Conservation (phyloP, 2,797 vertebrate genomes). For the Mionectes olivaceus region DNA sequence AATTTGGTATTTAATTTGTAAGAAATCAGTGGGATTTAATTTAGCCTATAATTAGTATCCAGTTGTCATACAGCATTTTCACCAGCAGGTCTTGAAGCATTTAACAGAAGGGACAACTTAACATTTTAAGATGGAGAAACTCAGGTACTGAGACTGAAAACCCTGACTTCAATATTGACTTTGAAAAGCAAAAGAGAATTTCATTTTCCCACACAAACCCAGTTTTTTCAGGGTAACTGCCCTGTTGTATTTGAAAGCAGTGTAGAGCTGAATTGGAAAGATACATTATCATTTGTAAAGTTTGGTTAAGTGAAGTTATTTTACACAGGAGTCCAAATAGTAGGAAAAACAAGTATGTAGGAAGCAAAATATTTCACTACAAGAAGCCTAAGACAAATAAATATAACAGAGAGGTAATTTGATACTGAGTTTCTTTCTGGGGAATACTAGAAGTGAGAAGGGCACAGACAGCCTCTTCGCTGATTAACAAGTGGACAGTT, state of each 20-base stretch:
- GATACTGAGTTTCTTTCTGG: background rate
- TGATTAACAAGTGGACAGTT: background rate
- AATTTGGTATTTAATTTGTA: background rate
- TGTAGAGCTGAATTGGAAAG: background rate
- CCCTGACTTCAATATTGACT: background rate
- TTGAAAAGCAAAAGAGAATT: conserved; percentile 14
- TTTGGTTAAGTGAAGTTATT: background rate
- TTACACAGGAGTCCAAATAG: background rate
- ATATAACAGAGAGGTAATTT: background rate
- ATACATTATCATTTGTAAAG: background rate
- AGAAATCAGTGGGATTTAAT: background rate
- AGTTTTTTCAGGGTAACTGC: background rate
- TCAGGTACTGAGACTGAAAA: background rate
- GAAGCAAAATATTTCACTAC: background rate
- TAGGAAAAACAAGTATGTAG: background rate
- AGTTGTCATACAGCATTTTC: background rate
- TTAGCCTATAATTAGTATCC: background rate
- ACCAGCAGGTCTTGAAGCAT: background rate
- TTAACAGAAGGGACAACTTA: background rate
- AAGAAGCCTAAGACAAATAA: background rate
- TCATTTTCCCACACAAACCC: background rate
- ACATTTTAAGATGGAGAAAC: background rate
- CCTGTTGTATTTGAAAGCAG: background rate
- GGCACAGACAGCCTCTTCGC: background rate
- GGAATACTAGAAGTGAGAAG: background rate